Evolutionary conservation across 2,113 vertebrate species (phyloP), one percentile per base, ranked within the genome.

Genomic region (Eptatretus burgeri): DNA sequence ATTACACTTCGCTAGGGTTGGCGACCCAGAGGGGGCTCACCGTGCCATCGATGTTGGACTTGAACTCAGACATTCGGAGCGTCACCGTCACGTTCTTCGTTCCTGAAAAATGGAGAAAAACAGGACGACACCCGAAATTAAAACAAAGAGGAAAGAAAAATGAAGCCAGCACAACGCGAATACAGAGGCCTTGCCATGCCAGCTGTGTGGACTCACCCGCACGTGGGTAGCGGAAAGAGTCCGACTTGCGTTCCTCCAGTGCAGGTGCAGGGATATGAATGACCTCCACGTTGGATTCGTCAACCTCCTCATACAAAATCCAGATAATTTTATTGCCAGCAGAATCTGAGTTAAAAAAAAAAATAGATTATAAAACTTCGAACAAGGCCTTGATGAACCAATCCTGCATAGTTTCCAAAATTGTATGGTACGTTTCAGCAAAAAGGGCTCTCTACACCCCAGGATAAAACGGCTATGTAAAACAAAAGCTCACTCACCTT

Each of bases 41-140:
- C 77, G 82, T 80, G 64, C 86, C 86, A 69, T 82, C 78, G 51
- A 70, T 75, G 69, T 93, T 81, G 0, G 78, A 77, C 73, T 78
- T 82, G 67, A 95, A 82, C 69, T 93, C 85, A 5, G 79, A 78
- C 70, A 95, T 73, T 70, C 94, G 93, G 63, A 95, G 74, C 1
- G 83, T 80, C 4, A 87, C 83, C 72, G 81, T 82, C 64, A 87
- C 87, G 64, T 95, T 95, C 78, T 91, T 94, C 75, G 87, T 95
- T 64, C 89, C 89, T 95, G 71, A 19, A 67, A 63, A 18, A 11
- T 9, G 13, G 68, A 66, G 49, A 65, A 17, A 66, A 27, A 27
- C 63, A 9, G 19, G 27, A 41, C 7, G 27, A 41, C 27, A 41
- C 27, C 27, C 27, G 7, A 41, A 41, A 41, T 7, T 3, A 41